phyloP scores from a whole-genome alignment of 2,888 invertebrate genomes.

The Axea sp. region DNA sequence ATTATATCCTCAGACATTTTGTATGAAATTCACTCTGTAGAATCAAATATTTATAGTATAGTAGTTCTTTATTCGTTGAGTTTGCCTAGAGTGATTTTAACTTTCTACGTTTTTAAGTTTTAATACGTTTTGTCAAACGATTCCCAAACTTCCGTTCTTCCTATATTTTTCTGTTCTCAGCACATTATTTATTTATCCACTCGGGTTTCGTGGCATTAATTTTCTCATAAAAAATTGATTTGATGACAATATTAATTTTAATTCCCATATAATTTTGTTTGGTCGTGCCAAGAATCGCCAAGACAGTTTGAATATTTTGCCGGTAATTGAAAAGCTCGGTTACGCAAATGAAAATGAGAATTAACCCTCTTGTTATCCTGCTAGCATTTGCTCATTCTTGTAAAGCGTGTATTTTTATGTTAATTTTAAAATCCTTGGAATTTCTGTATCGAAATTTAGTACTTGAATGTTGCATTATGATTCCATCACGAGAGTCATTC shows the following conservation, averaged over 20 bases:
- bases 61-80: conserved; percentile 11
- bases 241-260: conserved; percentile 2
- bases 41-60: conserved; percentile 18
- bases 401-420: conserved; percentile 39
- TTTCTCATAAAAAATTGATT: no score
- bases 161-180: background rate
- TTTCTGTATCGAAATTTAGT: conserved; percentile 46
- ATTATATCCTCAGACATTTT: background rate
- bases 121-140: conserved; percentile 17
- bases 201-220: no score
- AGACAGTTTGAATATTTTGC: no score
- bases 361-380: no score
- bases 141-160: background rate
- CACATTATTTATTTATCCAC: conserved; percentile 1
- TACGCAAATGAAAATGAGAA: no score
- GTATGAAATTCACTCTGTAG: background rate
- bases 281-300: conserved; percentile 9
- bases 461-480: conserved; percentile 48
- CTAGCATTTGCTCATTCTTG: no score
- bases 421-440: conserved; percentile 47
- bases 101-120: conserved; percentile 18
- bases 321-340: no score
- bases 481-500: conserved; percentile 51
- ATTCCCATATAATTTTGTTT: conserved; percentile 5
- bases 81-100: conserved; percentile 15